These are phyloP conservation scores for Phainopepla nitens DNA, from an alignment of 2,113 vertebrate genomes.

Conservation along the genomic window DNA sequence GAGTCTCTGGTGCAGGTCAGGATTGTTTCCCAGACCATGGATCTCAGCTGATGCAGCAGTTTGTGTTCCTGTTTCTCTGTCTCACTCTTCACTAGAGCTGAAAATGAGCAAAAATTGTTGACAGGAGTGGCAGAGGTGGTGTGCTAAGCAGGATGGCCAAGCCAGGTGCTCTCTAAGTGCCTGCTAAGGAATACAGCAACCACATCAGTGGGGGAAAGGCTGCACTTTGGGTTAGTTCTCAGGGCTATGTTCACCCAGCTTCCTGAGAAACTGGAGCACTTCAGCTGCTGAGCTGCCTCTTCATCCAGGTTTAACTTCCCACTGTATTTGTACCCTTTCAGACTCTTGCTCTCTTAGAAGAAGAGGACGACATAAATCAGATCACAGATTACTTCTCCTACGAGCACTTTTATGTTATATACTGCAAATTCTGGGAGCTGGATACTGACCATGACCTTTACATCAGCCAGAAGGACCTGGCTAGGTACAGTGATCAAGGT, in stretches of 20 bases:
- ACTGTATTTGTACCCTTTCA: slow-evolving; percentile 60
- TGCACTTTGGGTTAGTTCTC: background rate
- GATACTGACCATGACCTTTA: slow-evolving; percentile 97
- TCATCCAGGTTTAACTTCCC: background rate
- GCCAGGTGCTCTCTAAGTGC: background rate
- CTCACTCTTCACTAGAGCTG: background rate
- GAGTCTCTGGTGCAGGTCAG: background rate
- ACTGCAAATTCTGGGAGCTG: slow-evolving; percentile 99
- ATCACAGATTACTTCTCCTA: slow-evolving; percentile 99
- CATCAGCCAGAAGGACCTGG: slow-evolving; percentile 92
- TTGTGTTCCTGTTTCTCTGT: background rate
- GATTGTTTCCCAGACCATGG: background rate
- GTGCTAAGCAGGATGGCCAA: background rate
- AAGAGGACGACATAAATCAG: slow-evolving; percentile 99
- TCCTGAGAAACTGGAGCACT: background rate
- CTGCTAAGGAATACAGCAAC: background rate
- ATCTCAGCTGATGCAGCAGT: background rate
- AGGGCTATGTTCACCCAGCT: background rate
- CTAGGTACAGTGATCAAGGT: slow-evolving; percentile 96
- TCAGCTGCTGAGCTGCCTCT: background rate
- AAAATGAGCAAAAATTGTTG: background rate
- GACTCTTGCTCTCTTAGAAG: slow-evolving; percentile 94
- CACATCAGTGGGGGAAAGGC: background rate
- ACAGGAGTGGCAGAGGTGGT: background rate
- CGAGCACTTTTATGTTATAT: slow-evolving; percentile 99